phyloP scores from a whole-genome alignment of 2,113 vertebrate genomes.

The Oryzias celebensis region DNA sequence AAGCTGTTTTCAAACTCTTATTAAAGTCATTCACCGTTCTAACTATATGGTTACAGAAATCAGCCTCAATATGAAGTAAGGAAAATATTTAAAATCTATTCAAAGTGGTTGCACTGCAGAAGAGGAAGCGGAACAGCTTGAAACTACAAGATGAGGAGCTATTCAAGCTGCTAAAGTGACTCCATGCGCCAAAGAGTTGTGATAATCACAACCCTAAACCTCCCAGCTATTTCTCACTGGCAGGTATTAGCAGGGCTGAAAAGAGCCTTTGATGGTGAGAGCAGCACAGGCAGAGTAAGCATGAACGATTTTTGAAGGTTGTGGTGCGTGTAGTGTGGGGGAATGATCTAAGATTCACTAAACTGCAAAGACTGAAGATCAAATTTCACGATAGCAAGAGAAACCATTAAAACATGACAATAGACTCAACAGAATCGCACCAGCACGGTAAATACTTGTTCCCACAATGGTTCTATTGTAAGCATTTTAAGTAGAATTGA shows the following conservation, averaged over 20 bases:
- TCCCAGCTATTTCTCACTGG: conserved; percentile 39
- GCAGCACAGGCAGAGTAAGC: conserved; percentile 17
- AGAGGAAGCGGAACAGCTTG: conserved; percentile 7
- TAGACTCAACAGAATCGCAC: conserved; percentile 62
- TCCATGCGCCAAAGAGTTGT: conserved; percentile 40
- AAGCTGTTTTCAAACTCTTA: too few species aligned
- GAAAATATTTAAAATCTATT: too few species aligned
- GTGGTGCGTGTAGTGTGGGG: conserved; percentile 51
- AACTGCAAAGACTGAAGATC: conserved; percentile 64
- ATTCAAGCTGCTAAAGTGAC: conserved; percentile 27
- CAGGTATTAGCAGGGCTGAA: conserved; percentile 41
- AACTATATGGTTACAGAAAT: too few species aligned
- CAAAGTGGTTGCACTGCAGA: too few species aligned
- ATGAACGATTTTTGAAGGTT: conserved; percentile 27
- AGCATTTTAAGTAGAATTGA: conserved; percentile 20
- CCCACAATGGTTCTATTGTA: conserved; percentile 40
- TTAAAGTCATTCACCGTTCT: too few species aligned
- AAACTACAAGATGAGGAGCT: conserved; percentile 23
- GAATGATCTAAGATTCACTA: conserved; percentile 65
- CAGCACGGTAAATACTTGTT: conserved; percentile 44
- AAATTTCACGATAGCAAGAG: conserved; percentile 70
- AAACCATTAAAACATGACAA: conserved; percentile 70
- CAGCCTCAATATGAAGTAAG: too few species aligned
- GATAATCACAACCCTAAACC: conserved; percentile 48
- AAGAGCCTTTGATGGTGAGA: conserved; percentile 37